phyloP scores from a whole-genome alignment of 2,113 vertebrate species.

The Hippocampus guttulatus region DNA sequence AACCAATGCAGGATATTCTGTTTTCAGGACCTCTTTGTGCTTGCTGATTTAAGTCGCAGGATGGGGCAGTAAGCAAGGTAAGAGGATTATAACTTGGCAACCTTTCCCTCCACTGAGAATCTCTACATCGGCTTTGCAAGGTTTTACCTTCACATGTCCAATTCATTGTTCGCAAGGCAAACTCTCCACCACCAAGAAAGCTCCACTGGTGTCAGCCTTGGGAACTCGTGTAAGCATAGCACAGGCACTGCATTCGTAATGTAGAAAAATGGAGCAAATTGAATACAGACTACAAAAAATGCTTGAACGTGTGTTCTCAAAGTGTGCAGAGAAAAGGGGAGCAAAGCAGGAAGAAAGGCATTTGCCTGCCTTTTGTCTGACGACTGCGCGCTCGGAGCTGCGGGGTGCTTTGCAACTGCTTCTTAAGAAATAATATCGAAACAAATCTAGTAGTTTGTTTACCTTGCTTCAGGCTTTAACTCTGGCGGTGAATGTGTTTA shows the following conservation, averaged over 20 bases:
- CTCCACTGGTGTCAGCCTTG: slow-evolving; percentile 8
- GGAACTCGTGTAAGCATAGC: slow-evolving; percentile 20
- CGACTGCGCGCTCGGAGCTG: slow-evolving; percentile 23
- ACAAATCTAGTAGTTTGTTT: slow-evolving; percentile 19
- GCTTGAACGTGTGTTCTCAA: slow-evolving; percentile 21
- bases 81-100: slow-evolving; percentile 9
- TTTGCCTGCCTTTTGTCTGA: slow-evolving; percentile 34
- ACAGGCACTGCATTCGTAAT: slow-evolving; percentile 19
- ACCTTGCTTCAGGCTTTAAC: slow-evolving; percentile 14
- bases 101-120: neutral
- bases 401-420: slow-evolving; percentile 2
- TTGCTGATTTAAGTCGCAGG: neutral
- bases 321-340: slow-evolving; percentile 13
- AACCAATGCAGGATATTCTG: neutral
- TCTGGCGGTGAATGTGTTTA: neutral
- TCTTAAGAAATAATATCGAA: slow-evolving; percentile 11
- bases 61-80: neutral
- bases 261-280: slow-evolving; percentile 41
- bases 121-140: neutral
- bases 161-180: slow-evolving; percentile 11
- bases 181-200: slow-evolving; percentile 15
- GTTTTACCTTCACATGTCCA: slow-evolving; percentile 6
- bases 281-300: slow-evolving; percentile 43
- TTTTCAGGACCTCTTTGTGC: slow-evolving; percentile 5
- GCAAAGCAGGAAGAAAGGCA: slow-evolving; percentile 15